Evolutionary conservation across 2,797 vertebrate species (phyloP), one percentile per base, ranked within the genome.

Genomic region (Tragelaphus eurycerus): DNA sequence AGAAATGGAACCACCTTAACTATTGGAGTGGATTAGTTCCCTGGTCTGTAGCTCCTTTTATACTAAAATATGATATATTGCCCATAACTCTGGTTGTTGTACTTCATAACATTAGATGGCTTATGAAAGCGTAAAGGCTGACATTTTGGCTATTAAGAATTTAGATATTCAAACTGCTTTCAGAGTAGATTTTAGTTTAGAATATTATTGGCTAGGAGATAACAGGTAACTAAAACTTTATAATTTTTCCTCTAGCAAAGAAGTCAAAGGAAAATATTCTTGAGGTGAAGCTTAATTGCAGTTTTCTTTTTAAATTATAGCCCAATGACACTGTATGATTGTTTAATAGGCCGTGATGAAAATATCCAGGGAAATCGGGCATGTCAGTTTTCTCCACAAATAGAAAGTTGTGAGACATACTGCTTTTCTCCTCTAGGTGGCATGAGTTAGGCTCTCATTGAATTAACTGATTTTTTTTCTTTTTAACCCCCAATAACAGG

Each of bases 341-440:
- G 31, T 31, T 87, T 86, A 57, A 43, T 34, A 54, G 79, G 16
- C 78, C 50, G 7, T 93, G 87, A 83, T 34, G 85, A 84, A 85
- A 94, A 89, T 62, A 86, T 3, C 17, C 38, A n/a, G 54, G 82
- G 57, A 59, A 90, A 23, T 14, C 1, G 50, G 92, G 31, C 31
- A 4, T 52, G 60, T 59, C 57, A 48, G n/a, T 60, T 83, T 92
- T 91, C 89, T 78, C 31, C 34, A n/a, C 27, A 21, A 43, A 90
- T 34, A 31, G 9, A 5, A 62, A 43, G 25, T 34, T 93, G 43
- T 48, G 25, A 93, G 82, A 46, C 19, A 48, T 89, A 55, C 84
- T 52, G 34, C 74, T 27, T 2, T 16, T 93, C 6, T 85, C 98
- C 98, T 64, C 96, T 97, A 98, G 98, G 91, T 98, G 98, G 97